Evolutionary conservation across 2,888 invertebrate genomes (phyloP), one percentile per base, ranked within the genome.

Genomic region (Drosophila colorata): DNA sequence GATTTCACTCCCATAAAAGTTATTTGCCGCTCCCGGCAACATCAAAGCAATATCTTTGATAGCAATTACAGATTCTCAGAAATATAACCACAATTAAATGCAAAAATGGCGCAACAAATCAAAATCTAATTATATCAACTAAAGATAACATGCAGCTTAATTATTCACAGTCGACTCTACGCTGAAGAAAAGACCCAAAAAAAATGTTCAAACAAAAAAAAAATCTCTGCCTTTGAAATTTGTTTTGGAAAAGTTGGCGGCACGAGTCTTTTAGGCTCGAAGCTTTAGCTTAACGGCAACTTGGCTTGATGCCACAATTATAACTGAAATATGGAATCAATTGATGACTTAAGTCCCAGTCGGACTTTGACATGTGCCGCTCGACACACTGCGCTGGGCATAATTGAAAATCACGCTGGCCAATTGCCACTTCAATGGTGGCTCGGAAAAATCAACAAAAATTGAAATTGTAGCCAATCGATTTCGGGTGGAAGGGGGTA

Each of bases 391-490:
- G 43, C 47, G 46, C 38, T 67, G 74, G 38, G 44, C 57, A 80
- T 83, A 88, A 88, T 87, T 69, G 88, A 84, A 80, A 88, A 83
- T 84, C 84, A 85, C 87, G 87, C 81, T 67, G 76, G 58, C 73
- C 84, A 87, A 84, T 87, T 88, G 83, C 74, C 80, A 82, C 83
- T 85, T 74, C 64, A 56, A 59, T 52, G 28, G 28, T 49, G 20
- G 20, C 20, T 37, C 20, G 60, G 79, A 78, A 84, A 84, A 88
- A 75, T 74, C 85, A 86, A 88, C 85, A 88, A 68, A 84, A 87
- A 78, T 78, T 67, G 80, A 85, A 87, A 86, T 88, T 84, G 85
- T 86, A 57, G 80, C 89, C 74, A 88, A 86, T 88, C 85, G 87
- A 86, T 86, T 86, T 59, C 28, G 9, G 28, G 16, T 18, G n/a